These are phyloP conservation scores for Tetranychus truncatus DNA, from an alignment of 2,888 invertebrate genomes.

Conservation along the genomic window DNA sequence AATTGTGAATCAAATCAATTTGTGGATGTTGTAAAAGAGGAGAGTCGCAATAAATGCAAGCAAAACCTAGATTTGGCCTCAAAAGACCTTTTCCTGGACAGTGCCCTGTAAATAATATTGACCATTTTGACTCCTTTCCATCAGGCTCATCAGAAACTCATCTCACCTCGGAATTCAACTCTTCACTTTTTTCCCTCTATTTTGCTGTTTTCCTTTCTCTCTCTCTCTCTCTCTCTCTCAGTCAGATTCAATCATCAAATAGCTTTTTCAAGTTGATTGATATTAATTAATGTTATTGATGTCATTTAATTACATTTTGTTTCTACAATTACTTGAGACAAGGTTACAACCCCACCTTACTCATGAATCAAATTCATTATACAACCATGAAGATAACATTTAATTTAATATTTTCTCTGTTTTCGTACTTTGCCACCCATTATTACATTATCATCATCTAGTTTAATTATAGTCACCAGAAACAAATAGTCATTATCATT, in stretches of 20 bases:
- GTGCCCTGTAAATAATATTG: constrained; percentile 39
- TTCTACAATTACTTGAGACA: no score
- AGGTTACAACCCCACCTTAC: no score
- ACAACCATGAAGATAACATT: no score
- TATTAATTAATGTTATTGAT: no score
- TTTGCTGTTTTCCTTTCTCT: background rate
- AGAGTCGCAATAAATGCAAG: constrained; percentile 47
- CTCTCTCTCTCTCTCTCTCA: background rate
- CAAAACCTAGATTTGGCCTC: constrained; percentile 48
- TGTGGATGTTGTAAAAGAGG: constrained; percentile 48
- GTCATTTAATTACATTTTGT: no score
- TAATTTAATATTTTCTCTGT: no score
- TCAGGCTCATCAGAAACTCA: background rate
- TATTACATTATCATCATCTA: no score
- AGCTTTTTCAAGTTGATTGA: no score
- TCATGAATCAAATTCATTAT: no score
- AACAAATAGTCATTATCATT: background rate
- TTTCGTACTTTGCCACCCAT: no score
- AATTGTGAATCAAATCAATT: constrained; percentile 39
- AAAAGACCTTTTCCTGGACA: constrained; percentile 75
- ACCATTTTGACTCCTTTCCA: background rate
- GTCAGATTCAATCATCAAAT: background rate
- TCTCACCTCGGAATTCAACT: background rate
- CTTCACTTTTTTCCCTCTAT: background rate
- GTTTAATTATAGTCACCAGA: background rate